Percentiles rank a stretch among this genome's conserved stretches.
Conservation (phyloP, 1,140 invertebrate species). For the Odontomachus brunneus region DNA sequence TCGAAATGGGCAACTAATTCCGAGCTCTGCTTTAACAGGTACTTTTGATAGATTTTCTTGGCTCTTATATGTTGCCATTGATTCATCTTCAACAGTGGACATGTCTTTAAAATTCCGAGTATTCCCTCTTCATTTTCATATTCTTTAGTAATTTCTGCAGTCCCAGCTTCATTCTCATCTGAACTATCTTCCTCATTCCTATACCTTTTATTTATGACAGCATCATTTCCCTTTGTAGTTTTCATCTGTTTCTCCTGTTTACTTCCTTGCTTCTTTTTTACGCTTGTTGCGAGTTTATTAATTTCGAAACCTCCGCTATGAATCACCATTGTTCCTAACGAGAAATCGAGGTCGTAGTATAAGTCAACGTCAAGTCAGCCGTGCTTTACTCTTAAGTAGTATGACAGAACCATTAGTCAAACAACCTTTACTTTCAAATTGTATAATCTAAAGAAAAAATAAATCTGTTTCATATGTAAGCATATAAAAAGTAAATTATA, state of each 20-base stretch:
- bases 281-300: too few species aligned
- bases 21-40: constrained; percentile 3
- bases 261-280: constrained; percentile 90
- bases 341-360: too few species aligned
- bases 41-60: background rate
- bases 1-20: too few species aligned
- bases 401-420: too few species aligned
- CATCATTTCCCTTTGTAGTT: constrained; percentile 42
- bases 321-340: too few species aligned
- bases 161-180: constrained; percentile 25
- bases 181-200: constrained; percentile 46
- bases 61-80: constrained; percentile 12
- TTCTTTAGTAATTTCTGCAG: background rate
- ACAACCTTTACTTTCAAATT: too few species aligned
- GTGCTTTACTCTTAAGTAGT: too few species aligned
- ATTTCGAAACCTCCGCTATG: too few species aligned
- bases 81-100: constrained; percentile 15
- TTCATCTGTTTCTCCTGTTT: constrained; percentile 87
- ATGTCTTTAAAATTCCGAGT: background rate
- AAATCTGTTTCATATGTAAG: background rate
- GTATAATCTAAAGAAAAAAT: background rate
- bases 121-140: constrained; percentile 65
- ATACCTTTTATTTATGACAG: constrained; percentile 68
- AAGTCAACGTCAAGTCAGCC: too few species aligned
- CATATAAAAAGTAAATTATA: too few species aligned